Evolutionary conservation across 2,113 vertebrate genomes (phyloP).

Genomic region (Carassius carassius): DNA sequence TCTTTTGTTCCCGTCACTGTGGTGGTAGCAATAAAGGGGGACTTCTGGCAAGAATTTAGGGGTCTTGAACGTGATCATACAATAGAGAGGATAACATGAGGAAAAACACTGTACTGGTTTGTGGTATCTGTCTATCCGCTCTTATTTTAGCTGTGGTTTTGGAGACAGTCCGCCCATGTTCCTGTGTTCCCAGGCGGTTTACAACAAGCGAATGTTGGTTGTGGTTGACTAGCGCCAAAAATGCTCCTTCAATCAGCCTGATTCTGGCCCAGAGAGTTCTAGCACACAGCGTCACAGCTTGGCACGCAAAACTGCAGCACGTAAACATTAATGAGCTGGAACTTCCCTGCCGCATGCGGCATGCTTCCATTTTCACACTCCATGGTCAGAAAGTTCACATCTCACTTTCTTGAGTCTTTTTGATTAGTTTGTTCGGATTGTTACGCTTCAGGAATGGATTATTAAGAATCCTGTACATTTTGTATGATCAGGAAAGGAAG

Average conservation of each 20-base stretch:
- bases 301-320: constrained; percentile 7
- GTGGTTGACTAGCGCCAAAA: constrained; percentile 47
- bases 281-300: constrained; percentile 14
- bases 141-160: constrained; percentile 55
- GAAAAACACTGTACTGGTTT: neutral
- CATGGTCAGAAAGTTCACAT: neutral
- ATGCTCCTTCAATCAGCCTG: constrained; percentile 38
- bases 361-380: constrained; percentile 7
- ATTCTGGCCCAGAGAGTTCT: constrained; percentile 38
- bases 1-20: neutral
- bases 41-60: neutral
- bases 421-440: neutral
- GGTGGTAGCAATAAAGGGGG: neutral
- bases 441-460: neutral
- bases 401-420: neutral
- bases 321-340: constrained; percentile 38
- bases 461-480: neutral
- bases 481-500: constrained; percentile 2
- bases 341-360: neutral
- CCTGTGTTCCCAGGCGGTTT: constrained; percentile 36
- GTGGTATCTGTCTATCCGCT: constrained; percentile 46
- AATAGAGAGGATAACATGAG: neutral
- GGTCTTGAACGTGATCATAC: neutral
- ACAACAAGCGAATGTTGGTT: constrained; percentile 35
- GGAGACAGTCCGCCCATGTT: neutral